Evolutionary conservation across 2,797 vertebrate genomes (phyloP), one percentile per base, ranked within the genome.

Genomic region (Lagodon rhomboides): DNA sequence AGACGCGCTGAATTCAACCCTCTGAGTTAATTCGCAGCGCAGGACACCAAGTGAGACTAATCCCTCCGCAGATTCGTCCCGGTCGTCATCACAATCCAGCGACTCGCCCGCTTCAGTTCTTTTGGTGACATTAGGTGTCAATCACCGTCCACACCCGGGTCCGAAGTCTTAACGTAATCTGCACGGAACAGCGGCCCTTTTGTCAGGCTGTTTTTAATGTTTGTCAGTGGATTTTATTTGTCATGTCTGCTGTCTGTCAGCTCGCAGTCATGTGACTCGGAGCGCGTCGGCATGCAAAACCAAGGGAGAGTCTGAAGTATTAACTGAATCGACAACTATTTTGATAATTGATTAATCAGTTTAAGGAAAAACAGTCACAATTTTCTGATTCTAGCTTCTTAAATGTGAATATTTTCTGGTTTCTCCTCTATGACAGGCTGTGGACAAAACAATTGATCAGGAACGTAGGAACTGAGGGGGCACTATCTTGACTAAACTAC

Each of bases 21-120:
- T 0, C 7, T 30, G 54, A 69, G 12, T 69, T 72, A 71, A 81
- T 82, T 53, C 75, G 56, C 53, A 25, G 50, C 74, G 41, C 73
- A 34, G 47, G 8, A 22, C 23, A n/a, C 47, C n/a, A 12, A 68
- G 27, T 50, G 17, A 53, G 16, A 81, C 61, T 50, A 70, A 75
- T 82, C 73, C 62, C n/a, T 73, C 12, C 1, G 63, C 23, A 15
- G 22, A 12, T 65, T 71, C 17, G 12, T 53, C 53, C 9, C 23
- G 17, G 59, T 54, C 68, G 30, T 61, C 66, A 50, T 82, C 71
- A 67, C 70, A 18, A 60, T 47, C 58, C 80, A 18, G 2, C 4
- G 58, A 65, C 43, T 72, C 15, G 44, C 41, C 41, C 46, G 67
- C 17, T n/a, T 69, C 41, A 6, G 17, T 23, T 44, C 20, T 61